These are phyloP conservation scores for Platysteira castanea DNA, from an alignment of 2,113 vertebrate genomes.

Conservation along the genomic window DNA sequence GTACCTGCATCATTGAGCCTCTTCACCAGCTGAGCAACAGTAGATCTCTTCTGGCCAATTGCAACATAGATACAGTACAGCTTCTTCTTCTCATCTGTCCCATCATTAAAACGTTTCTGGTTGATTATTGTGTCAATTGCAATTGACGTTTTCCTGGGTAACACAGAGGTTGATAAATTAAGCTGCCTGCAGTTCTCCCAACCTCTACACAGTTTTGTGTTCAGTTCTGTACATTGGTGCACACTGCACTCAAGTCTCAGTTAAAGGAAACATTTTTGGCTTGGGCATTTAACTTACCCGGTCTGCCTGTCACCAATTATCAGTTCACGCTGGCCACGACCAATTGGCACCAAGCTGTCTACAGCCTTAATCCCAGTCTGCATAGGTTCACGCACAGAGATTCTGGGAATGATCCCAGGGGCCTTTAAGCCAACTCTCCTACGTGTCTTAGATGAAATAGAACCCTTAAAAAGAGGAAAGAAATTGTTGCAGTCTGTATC, in stretches of 20 bases:
- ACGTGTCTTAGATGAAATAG: slow-evolving; percentile 80
- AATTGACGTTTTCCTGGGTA: slow-evolving; percentile 91
- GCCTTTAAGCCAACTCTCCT: too few species aligned
- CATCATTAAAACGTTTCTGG: slow-evolving; percentile 95
- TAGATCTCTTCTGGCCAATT: slow-evolving; percentile 96
- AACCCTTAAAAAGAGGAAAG: slow-evolving; percentile 73
- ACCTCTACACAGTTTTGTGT: neutral
- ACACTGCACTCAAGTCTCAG: neutral
- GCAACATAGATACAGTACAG: slow-evolving; percentile 98
- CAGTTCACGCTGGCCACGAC: neutral
- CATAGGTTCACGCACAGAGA: too few species aligned
- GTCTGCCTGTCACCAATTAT: neutral
- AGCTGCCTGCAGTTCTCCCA: neutral
- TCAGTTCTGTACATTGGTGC: slow-evolving; percentile 7
- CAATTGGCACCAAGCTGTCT: neutral
- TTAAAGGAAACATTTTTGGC: neutral
- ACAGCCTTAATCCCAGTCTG: neutral
- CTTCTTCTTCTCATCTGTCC: slow-evolving; percentile 96
- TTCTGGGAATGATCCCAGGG: too few species aligned
- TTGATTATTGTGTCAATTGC: slow-evolving; percentile 98
- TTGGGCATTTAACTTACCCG: neutral
- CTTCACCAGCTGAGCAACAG: slow-evolving; percentile 97
- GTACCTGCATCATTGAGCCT: slow-evolving; percentile 89
- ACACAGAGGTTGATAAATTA: neutral
- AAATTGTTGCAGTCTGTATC: neutral